These are phyloP conservation scores for Nemopilema nomurai DNA, from an alignment of 30 jellyfish, hydroid and myxozoan species.

Conservation along the genomic window DNA sequence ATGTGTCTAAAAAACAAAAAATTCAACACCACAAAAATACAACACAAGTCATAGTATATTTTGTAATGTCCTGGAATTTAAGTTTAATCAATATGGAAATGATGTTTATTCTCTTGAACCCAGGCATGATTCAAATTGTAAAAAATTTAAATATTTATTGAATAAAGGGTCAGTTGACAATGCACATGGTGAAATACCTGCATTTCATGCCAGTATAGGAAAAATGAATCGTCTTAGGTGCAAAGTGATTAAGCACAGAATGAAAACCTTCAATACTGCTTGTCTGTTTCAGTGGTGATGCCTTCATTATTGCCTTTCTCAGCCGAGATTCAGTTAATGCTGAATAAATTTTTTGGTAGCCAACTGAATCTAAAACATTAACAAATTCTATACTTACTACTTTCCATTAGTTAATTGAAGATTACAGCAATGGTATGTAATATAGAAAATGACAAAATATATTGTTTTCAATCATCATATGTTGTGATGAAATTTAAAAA, in stretches of 20 bases:
- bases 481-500: background rate
- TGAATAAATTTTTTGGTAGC: background rate
- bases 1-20: background rate
- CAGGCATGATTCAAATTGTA: background rate
- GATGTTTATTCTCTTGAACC: background rate
- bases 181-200: background rate
- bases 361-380: background rate
- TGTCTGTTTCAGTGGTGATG: conserved; percentile 20
- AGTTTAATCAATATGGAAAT: background rate
- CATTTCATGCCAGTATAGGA: conserved; percentile 26
- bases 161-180: background rate
- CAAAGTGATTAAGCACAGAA: conserved; percentile 6
- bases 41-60: background rate
- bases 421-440: background rate
- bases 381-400: background rate
- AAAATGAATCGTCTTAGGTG: conserved; percentile 14
- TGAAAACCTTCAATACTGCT: conserved; percentile 4
- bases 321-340: background rate
- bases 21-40: background rate
- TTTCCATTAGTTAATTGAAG: background rate
- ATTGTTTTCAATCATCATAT: background rate
- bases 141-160: background rate
- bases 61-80: background rate
- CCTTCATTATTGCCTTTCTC: background rate
- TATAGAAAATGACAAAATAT: background rate